Percentiles rank a stretch among this genome's conserved stretches.
phyloP scores from a whole-genome alignment of 2,888 invertebrate genomes.

The Seira ritae region DNA sequence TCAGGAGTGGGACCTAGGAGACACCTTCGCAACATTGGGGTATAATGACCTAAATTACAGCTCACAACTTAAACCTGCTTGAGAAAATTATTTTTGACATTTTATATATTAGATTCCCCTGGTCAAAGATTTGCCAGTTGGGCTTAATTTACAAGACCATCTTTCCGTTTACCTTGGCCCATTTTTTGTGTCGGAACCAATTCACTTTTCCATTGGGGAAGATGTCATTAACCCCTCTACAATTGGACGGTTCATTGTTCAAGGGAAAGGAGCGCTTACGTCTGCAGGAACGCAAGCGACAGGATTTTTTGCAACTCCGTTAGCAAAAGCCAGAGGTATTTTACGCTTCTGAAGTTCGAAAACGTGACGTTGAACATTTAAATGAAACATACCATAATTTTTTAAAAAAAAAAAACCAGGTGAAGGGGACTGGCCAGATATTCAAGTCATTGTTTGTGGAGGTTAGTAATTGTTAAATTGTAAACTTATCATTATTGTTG shows the following conservation, averaged over 20 bases:
- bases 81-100: conserved; percentile 18
- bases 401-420: conserved; percentile 17
- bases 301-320: conserved; percentile 60
- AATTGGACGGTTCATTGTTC: conserved; percentile 53
- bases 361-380: no score
- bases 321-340: conserved; percentile 54
- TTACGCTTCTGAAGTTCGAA: no score
- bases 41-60: neutral
- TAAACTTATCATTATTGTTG: no score
- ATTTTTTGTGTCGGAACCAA: conserved; percentile 61
- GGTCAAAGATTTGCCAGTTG: conserved; percentile 67
- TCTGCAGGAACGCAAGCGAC: conserved; percentile 65
- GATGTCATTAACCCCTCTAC: conserved; percentile 63
- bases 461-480: neutral
- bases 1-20: conserved; percentile 47
- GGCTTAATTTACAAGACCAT: conserved; percentile 69
- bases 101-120: conserved; percentile 59
- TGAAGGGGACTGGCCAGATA: conserved; percentile 60
- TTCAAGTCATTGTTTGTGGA: conserved; percentile 61
- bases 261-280: conserved; percentile 60
- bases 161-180: conserved; percentile 66
- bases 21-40: conserved; percentile 44
- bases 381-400: no score
- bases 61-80: neutral
- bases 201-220: conserved; percentile 63